Base-by-base conservation (phyloP, 1,140 invertebrate species). In the Drosophila albomicans region DNA sequence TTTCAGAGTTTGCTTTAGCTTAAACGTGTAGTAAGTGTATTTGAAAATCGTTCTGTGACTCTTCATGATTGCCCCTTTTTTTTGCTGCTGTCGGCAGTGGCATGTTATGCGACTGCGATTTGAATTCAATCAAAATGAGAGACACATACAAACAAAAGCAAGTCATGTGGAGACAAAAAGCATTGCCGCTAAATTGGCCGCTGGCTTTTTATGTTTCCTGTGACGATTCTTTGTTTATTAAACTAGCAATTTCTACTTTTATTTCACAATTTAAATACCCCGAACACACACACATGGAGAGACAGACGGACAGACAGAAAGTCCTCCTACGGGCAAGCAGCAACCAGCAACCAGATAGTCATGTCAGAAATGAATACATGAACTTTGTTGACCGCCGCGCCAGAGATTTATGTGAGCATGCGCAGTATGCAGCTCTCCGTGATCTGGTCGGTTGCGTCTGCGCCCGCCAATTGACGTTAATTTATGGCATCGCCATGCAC, bases 71-170 rank as follows among this genome's bases (percentile, higher is more conserved):
- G 51, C 41, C 61, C 46, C 58, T 72, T 46, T 25, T 20, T 20
- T 63, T 57, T 54, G 62, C 54, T 62, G 65, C 57, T 71, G 65
- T 68, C 62, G 35, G 41, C 57, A 67, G 77, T 71, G 66, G 77
- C 66, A 68, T 79, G 75, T 71, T 68, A 54, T 70, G 71, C 61
- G 78, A 62, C 58, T 84, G 86, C 79, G 89, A 91, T 91, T 91
- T 91, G 90, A 91, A 91, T 91, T 91, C 90, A 91, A 91, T 91
- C 90, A 91, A 91, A 87, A 81, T 69, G 78, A 87, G 79, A 20
- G 74, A 77, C 59, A 65, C 75, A 61, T 7, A 49, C 35, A 45
- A 6, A 38, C 35, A 8, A 10, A 38, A 64, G 30, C 8, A 11
- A 5, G 10, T 32, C 10, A 41, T 51, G 54, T 8, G 1, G 30